Base-by-base conservation (phyloP, 2,113 vertebrate species). In the Pipa parva region DNA sequence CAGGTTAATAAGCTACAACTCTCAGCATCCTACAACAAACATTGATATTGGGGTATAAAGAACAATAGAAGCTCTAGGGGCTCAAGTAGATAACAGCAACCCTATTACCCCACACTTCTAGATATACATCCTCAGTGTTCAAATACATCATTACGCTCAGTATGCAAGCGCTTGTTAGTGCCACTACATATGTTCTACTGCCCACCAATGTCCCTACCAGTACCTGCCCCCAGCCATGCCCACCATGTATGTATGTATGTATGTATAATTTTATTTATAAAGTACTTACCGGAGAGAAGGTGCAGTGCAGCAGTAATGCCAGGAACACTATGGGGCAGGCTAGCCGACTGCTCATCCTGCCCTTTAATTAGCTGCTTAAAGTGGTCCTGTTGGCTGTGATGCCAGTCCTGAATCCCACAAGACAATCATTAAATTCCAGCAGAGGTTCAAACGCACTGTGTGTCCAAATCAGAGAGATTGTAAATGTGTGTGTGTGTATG, bases 221-320 rank as follows among this genome's bases (percentile, higher is more conserved):
- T 51, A 51, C 6, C 37, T 42, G 37, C 5, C 37, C 3, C 37
- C 3, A 4, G 3, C 49, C 22, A 5, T 6, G 15, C 9, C 12
- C 10, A 10, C 6, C 7, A 22, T 24, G 15, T 10, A 15, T 13
- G 27, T 6, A 18, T 10, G 31, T n/a, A 29, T 12, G 10, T n/a
- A n/a, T n/a, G n/a, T n/a, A n/a, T n/a, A n/a, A n/a, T n/a, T n/a
- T n/a, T n/a, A n/a, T n/a, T n/a, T n/a, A n/a, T n/a, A n/a, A n/a
- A n/a, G n/a, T n/a, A 37, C 65, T 69, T 69, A 69, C 65, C 65
- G 28, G 46, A 24, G 46, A 39, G n/a, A 39, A 26, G 57, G 50
- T 69, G 20, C 57, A 60, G 13, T 37, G 57, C 12, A 69, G 25
- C 21, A 69, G 12, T 15, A 69, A 15, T 5, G 33, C 36, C 28